Percentiles rank a stretch among this genome's conserved stretches.
Conservation (phyloP, 2,888 invertebrate species). For the Caenorhabditis drosophilae region DNA sequence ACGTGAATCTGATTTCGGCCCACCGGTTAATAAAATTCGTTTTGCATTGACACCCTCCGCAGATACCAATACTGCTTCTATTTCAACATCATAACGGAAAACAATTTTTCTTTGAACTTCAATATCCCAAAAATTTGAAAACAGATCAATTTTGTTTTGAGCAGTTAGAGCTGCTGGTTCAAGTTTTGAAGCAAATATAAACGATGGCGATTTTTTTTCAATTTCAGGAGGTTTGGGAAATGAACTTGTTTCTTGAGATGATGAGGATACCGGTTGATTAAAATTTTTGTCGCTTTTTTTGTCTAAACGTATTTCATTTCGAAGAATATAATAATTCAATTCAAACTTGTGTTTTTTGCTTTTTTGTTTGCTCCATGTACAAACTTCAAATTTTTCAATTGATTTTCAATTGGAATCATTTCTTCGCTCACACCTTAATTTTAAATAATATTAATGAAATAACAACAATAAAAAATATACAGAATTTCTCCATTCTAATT, state of each 20-base stretch:
- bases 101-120: conserved; percentile 9
- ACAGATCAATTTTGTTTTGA: not conserved
- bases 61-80: not conserved
- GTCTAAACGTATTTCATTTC: too few species aligned
- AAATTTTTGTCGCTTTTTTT: too few species aligned
- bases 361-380: too few species aligned
- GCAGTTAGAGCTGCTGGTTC: not conserved
- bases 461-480: too few species aligned
- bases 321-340: too few species aligned
- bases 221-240: not conserved
- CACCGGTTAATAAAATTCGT: not conserved
- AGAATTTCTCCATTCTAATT: too few species aligned
- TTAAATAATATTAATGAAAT: too few species aligned
- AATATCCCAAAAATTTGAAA: conserved; percentile 10
- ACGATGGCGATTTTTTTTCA: not conserved
- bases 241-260: not conserved
- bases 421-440: too few species aligned
- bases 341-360: too few species aligned
- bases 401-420: not conserved
- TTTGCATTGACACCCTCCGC: not conserved
- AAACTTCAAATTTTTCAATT: not conserved
- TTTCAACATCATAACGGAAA: conserved; percentile 16
- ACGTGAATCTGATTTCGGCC: not conserved
- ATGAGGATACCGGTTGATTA: too few species aligned
- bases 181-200: not conserved